phyloP scores from a whole-genome alignment of 2,113 vertebrate species.

The Circaetus gallicus region DNA sequence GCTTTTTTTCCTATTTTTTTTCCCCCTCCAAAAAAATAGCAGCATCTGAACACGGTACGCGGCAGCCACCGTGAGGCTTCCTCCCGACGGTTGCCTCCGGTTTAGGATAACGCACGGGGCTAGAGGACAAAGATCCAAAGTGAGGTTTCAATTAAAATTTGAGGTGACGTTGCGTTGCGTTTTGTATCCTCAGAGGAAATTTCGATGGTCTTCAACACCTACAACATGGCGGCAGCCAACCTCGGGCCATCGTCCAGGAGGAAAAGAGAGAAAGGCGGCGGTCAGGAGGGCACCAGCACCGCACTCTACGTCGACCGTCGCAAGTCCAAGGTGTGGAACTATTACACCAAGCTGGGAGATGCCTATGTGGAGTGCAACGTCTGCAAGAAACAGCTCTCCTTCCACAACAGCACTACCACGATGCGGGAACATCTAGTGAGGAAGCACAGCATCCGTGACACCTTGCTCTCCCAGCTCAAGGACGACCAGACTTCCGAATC shows the following conservation, averaged over 20 bases:
- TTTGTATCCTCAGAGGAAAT: not conserved
- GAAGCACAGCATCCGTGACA: slow-evolving; percentile 67
- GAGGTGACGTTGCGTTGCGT: accelerated
- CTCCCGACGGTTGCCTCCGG: not conserved
- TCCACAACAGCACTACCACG: slow-evolving; percentile 72
- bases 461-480: slow-evolving; percentile 27
- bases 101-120: not conserved
- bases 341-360: slow-evolving; percentile 68
- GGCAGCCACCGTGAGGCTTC: not conserved
- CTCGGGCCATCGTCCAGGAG: slow-evolving; percentile 16
- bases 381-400: slow-evolving; percentile 72
- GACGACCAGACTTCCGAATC: slow-evolving; percentile 52
- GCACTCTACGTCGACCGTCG: slow-evolving; percentile 32
- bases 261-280: slow-evolving; percentile 15
- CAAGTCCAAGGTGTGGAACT: slow-evolving; percentile 72
- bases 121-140: not conserved
- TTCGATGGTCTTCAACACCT: slow-evolving; percentile 27
- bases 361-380: slow-evolving; percentile 71
- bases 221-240: not conserved
- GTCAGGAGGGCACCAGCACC: not conserved
- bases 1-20: no score
- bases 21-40: not conserved
- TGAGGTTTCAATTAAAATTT: accelerated
- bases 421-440: slow-evolving; percentile 73
- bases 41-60: accelerated